phyloP scores from a whole-genome alignment of 1,140 invertebrate genomes.

The Gonatopus flavifemur region DNA sequence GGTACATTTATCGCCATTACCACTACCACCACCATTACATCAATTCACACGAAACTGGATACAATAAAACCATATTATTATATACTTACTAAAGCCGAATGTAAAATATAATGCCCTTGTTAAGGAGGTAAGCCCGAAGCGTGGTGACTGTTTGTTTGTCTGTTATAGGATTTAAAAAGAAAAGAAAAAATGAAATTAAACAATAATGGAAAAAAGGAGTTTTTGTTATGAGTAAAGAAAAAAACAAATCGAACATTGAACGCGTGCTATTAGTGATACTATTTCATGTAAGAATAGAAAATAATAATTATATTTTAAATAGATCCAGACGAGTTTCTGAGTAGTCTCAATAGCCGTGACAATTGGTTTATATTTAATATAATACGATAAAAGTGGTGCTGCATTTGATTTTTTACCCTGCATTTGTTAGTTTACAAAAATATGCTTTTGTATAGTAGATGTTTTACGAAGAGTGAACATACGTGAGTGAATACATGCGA shows the following conservation, averaged over 20 bases:
- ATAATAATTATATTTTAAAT: constrained; percentile 14
- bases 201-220: constrained; percentile 39
- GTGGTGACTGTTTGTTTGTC: constrained; percentile 53
- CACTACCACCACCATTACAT: constrained; percentile 26
- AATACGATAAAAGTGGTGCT: too few species aligned
- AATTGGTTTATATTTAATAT: too few species aligned
- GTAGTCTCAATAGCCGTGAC: too few species aligned
- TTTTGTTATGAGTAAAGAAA: constrained; percentile 51
- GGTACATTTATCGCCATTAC: constrained; percentile 37
- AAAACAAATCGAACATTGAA: too few species aligned
- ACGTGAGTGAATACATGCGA: too few species aligned
- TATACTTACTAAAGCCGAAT: constrained; percentile 39
- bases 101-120: constrained; percentile 46
- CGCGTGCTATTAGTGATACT: constrained; percentile 53
- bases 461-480: too few species aligned
- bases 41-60: constrained; percentile 23
- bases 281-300: constrained; percentile 42
- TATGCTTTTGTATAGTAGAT: too few species aligned
- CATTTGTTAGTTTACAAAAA: too few species aligned
- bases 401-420: too few species aligned
- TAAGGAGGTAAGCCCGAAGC: constrained; percentile 49
- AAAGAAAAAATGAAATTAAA: too few species aligned
- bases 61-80: too few species aligned
- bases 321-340: too few species aligned
- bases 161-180: constrained; percentile 53